Base-by-base conservation (phyloP, 2,113 vertebrate genomes). In the Pithys albifrons region DNA sequence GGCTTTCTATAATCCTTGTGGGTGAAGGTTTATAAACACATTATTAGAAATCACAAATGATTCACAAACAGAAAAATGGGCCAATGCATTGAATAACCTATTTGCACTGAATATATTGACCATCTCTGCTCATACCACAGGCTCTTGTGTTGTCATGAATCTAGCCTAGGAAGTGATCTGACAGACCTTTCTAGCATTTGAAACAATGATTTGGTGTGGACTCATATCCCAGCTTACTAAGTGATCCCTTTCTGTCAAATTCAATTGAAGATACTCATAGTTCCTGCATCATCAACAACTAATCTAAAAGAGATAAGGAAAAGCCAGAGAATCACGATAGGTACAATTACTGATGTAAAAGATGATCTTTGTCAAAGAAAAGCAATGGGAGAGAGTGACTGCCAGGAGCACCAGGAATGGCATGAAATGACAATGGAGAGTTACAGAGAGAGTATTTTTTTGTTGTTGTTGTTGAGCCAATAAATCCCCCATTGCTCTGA, bases 11-110 rank as follows among this genome's bases (percentile, higher is more conserved):
- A 74, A 83, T 79, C 75, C 75, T 54, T 49, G 39, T 86, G 79
- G 43, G 23, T 64, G 75, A 88, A 94, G 78, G 31, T 22, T 84
- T 91, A 94, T 52, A 52, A 86, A 91, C 64, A 93, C 29, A 35
- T 77, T 93, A 91, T 73, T 73, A 93, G 70, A 73, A 91, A 94
- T 62, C 55, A 75, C 90, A 64, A 78, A 86, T 65, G 39, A 87
- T 74, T 88, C 73, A 59, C 29, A 86, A 94, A 90, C 15, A 78
- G 59, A 90, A 96, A 91, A 94, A 88, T 33, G 24, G 43, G 22
- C 12, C 71, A 85, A 64, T 39, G 7, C 13, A 52, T 37, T 71
- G 24, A 90, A 88, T 77, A 76, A 85, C 71, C 24, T 79, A 76
- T 95, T 89, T 88, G 51, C 37, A 74, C 35, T 76, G 23, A 94